These are phyloP conservation scores for Diadema setosum DNA, from an alignment of 35 echinoderm and acorn worm species.

Conservation along the genomic window DNA sequence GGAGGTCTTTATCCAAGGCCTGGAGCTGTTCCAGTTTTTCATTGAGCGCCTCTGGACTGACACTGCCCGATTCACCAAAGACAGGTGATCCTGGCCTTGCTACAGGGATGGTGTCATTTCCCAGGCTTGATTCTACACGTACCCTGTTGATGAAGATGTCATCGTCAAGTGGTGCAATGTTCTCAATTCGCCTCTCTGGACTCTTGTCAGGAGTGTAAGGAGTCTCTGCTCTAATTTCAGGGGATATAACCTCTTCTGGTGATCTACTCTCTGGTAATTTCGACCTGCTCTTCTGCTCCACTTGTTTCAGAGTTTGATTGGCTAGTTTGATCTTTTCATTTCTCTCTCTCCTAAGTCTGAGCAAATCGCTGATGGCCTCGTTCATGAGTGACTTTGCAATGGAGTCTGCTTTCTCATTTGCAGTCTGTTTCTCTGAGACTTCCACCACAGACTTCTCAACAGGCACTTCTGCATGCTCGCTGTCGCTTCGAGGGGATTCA, in stretches of 20 bases:
- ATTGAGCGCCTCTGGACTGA: constrained; percentile 77
- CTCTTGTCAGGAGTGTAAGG: constrained; percentile 72
- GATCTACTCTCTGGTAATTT: not conserved
- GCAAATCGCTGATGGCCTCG: constrained; percentile 42
- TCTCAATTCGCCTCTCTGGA: constrained; percentile 8
- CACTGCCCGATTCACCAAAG: constrained; percentile 86
- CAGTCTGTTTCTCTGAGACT: not conserved
- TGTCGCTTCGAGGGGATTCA: not conserved
- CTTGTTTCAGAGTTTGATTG: constrained; percentile 3
- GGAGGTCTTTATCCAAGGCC: constrained; percentile 70
- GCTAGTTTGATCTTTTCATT: not conserved
- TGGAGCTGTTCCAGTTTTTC: constrained; percentile 79
- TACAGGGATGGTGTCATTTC: constrained; percentile 49
- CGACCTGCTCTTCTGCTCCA: not conserved
- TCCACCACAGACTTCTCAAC: constrained; percentile 17
- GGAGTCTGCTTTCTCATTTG: not conserved
- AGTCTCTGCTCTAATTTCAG: constrained; percentile 33
- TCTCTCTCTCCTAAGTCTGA: not conserved
- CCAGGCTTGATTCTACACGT: constrained; percentile 55
- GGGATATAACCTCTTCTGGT: not conserved
- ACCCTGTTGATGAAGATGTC: constrained; percentile 87
- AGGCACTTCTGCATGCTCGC: constrained; percentile 24
- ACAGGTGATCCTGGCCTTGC: constrained; percentile 88
- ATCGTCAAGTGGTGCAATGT: constrained; percentile 56
- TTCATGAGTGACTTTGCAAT: constrained; percentile 30